Evolutionary conservation across 2,888 invertebrate genomes (phyloP), one percentile per base, ranked within the genome.

Genomic region (Anorthoa munda): DNA sequence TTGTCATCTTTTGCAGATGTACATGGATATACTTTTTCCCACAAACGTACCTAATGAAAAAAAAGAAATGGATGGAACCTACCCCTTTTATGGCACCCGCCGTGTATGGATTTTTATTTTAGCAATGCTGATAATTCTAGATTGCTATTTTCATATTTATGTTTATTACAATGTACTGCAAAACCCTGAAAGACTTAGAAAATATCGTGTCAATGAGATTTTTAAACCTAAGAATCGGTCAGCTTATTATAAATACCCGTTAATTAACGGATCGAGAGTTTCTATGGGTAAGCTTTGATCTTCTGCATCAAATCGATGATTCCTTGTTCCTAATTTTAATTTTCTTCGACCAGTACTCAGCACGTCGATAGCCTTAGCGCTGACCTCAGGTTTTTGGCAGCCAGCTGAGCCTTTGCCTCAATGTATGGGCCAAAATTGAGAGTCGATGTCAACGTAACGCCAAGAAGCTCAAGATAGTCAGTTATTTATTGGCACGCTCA

Each of bases 91-190:
- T 7, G 21, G 45, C 13, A 80, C 50, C 12, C 81, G 81, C 0
- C 65, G 56, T 5, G 48, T 58, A 4, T 84, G 80, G 81, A 23
- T 84, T 23, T 81, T 63, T 15, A 13, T 81, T 0, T 26, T 81
- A 3, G 45, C 39, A 0, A 58, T 84, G 58, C n/a, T 81, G 1
- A 81, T 81, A 13, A 13, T 84, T 2, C 51, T 81, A 3, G 81
- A 81, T 15, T 56, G 81, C 17, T 81, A 69, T 17, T 81, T 81
- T 23, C 84, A 81, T 4, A 2, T 81, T 3, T 55, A 26, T 5
- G 59, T 84, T 2, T 81, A 84, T 45, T 75, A 75, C 9, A 69
- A 84, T 23, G 3, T 84, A 18, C 23, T 75, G 13, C 66, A 64
- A 17, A 50, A 3, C 7, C 23, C 56, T 1, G 18, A 17, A 2